phyloP scores from a whole-genome alignment of 2,888 invertebrate species.

The Dermolepida albohirtum region DNA sequence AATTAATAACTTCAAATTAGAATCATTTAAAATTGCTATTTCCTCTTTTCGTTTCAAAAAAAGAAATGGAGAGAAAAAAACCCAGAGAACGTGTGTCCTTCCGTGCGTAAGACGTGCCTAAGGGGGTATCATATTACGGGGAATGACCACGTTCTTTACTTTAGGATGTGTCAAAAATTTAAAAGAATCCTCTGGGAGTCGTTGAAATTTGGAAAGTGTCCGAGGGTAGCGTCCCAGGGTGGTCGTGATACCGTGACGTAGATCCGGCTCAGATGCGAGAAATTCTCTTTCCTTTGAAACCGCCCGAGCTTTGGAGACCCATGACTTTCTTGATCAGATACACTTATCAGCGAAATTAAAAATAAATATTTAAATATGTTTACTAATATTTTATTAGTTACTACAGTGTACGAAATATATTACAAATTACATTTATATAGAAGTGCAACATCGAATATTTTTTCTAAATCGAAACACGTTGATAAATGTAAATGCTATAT shows the following conservation, averaged over 20 bases:
- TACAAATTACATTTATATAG: no score
- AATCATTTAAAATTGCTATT: no score
- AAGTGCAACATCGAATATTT: no score
- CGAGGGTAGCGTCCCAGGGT: constrained; percentile 64
- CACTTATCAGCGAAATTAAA: background rate
- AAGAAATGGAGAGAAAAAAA: no score
- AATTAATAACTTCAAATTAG: no score
- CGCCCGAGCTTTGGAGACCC: constrained; percentile 32
- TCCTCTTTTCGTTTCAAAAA: no score
- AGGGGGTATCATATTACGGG: constrained; percentile 51
- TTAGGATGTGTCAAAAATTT: constrained; percentile 67
- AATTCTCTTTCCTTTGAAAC: constrained; percentile 17
- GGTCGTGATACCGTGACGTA: constrained; percentile 58
- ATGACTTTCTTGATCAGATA: constrained; percentile 42
- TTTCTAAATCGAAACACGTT: no score
- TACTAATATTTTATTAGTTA: no score
- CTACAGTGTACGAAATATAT: no score
- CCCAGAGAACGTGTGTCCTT: no score
- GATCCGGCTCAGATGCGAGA: constrained; percentile 22
- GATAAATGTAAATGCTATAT: no score
- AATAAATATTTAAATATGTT: no score
- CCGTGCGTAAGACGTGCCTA: constrained; percentile 25
- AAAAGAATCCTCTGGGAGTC: constrained; percentile 65
- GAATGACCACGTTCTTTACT: constrained; percentile 65
- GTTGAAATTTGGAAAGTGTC: constrained; percentile 66